Base-by-base conservation (phyloP, 2,797 vertebrate genomes). In the Apogon hyalosoma region DNA sequence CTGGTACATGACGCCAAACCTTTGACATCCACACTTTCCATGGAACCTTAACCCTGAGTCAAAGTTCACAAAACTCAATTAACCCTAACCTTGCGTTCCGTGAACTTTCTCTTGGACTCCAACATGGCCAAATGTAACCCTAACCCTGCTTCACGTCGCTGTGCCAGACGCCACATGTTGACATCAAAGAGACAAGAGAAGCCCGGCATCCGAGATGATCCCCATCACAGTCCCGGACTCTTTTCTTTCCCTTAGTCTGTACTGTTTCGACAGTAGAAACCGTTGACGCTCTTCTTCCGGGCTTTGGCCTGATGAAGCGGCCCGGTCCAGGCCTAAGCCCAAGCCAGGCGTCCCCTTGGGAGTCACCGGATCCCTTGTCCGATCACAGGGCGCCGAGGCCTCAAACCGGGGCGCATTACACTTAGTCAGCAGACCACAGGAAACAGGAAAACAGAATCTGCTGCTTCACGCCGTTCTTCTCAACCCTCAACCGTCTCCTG, bases 361-460 rank as follows among this genome's bases (percentile, higher is more conserved):
- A 80, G 85, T 87, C 76, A 92, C 75, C 24, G 54, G 88, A 91
- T 85, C 87, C 63, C 49, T 69, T 64, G 74, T 84, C 89, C 60
- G 78, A 86, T 90, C 68, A 21, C 85, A 68, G 83, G 87, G 84
- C 63, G 51, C 77, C 62, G 54, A 13, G 67, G 80, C 84, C 73
- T 83, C 73, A 50, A 62, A 70, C 45, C 63, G 84, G 70, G 80
- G 67, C 43, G 18, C 75, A 88, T 91, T 92, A 89, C 88, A 82
- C 90, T 73, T 70, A 77, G 85, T 93, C 90, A 93, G 91, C 90
- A 91, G 74, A 75, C 68, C 75, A 66, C 85, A 89, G 91, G 88
- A 92, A 89, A 76, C 80, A 69, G 88, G 81, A 85, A 90, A 82
- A 84, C 72, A 81, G 62, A 88, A 89, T 86, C 76, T 88, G 90